phyloP scores from a whole-genome alignment of 2,888 invertebrate genomes.

The Taenaris catops region DNA sequence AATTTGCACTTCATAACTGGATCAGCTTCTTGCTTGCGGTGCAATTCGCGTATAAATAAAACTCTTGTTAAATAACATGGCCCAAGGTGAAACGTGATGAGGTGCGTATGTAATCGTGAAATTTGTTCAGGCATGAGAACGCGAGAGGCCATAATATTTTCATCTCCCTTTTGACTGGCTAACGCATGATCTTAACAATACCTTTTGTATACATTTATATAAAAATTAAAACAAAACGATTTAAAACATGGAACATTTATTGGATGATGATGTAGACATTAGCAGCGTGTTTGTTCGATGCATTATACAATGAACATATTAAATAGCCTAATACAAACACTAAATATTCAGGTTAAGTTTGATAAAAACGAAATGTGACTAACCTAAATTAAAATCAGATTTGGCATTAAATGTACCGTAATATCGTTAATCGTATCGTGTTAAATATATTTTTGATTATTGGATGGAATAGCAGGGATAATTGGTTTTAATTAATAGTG shows the following conservation, averaged over 20 bases:
- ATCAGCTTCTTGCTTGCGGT: slow-evolving; percentile 53
- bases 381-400: background rate
- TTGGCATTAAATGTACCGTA: background rate
- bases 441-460: slow-evolving; percentile 7
- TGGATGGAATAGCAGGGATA: slow-evolving; percentile 6
- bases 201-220: background rate
- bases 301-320: too few relatives aligned
- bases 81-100: slow-evolving; percentile 38
- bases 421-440: slow-evolving; percentile 2
- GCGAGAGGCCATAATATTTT: slow-evolving; percentile 5
- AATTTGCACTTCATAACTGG: slow-evolving; percentile 42
- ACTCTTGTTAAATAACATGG: slow-evolving; percentile 31
- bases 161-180: slow-evolving; percentile 12
- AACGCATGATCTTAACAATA: slow-evolving; percentile 15
- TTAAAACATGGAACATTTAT: too few relatives aligned
- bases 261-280: too few relatives aligned
- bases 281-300: too few relatives aligned
- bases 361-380: too few relatives aligned
- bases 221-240: too few relatives aligned
- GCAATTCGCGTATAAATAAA: slow-evolving; percentile 35
- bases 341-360: too few relatives aligned
- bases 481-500: slow-evolving; percentile 6
- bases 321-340: too few relatives aligned
- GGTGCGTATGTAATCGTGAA: slow-evolving; percentile 27
- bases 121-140: slow-evolving; percentile 20